Conservation (phyloP, 1,140 invertebrate genomes). For the Drosophila willistoni region DNA sequence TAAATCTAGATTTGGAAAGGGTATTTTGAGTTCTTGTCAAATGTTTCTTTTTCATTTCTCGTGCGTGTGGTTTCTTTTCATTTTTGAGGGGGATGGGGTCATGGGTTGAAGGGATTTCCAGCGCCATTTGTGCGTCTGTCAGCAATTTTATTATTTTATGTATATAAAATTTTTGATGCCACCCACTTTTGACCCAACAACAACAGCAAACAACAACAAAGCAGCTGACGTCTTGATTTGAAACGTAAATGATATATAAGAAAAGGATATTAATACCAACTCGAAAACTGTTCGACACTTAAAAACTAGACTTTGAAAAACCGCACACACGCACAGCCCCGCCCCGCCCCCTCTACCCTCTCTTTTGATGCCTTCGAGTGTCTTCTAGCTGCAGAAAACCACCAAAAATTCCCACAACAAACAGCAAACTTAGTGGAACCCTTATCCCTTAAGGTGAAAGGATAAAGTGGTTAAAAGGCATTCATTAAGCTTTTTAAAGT, state of each 20-base stretch:
- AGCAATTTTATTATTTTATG: constrained; percentile 52
- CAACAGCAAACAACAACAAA: constrained; percentile 5
- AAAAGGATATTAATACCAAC: constrained; percentile 27
- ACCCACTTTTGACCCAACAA: constrained; percentile 6
- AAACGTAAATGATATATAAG: constrained; percentile 39
- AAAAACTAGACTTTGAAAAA: neutral
- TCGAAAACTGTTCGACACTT: constrained; percentile 16
- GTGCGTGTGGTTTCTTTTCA: constrained; percentile 7
- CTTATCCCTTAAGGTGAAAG: neutral
- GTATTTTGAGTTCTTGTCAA: neutral
- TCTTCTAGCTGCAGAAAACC: neutral
- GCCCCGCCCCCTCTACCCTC: neutral
- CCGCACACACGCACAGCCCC: neutral
- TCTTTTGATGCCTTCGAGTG: neutral
- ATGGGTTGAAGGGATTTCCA: neutral
- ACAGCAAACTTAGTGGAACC: constrained; percentile 8
- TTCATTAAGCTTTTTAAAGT: constrained; percentile 4
- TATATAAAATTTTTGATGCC: constrained; percentile 31
- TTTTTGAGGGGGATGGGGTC: neutral
- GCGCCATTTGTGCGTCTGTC: constrained; percentile 49
- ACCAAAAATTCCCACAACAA: constrained; percentile 7
- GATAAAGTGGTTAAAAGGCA: neutral
- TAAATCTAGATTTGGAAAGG: constrained; percentile 6
- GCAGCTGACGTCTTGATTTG: constrained; percentile 40
- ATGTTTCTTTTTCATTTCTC: neutral